Conservation (phyloP, 2,113 vertebrate genomes). For the Parus major region DNA sequence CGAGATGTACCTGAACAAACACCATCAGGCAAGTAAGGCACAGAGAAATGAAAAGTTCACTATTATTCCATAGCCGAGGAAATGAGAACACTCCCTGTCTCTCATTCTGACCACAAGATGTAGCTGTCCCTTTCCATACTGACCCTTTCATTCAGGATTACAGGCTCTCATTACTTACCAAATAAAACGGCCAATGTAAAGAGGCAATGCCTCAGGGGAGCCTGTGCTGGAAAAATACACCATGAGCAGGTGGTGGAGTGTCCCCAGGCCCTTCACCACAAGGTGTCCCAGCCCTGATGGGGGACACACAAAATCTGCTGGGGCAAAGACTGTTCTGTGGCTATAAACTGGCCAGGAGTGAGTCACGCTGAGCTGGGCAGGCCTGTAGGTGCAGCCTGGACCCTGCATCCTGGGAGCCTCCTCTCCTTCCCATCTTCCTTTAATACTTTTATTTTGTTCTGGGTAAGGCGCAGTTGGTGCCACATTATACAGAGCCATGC, state of each 20-base stretch:
- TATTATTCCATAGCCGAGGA: not conserved
- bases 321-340: accelerated
- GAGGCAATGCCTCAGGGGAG: not conserved
- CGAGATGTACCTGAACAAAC: not conserved
- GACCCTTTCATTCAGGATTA: not conserved
- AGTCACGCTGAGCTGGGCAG: accelerated
- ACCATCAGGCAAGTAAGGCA: accelerated
- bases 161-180: not conserved
- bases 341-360: not conserved
- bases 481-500: accelerated
- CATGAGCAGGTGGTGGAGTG: not conserved
- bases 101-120: not conserved
- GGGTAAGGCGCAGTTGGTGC: accelerated
- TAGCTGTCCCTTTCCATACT: not conserved
- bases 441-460: not conserved
- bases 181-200: not conserved
- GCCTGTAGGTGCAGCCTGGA: not conserved
- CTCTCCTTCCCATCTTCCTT: not conserved
- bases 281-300: not conserved
- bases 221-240: not conserved
- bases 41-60: not conserved
- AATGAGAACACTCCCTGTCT: accelerated
- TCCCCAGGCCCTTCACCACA: not conserved
- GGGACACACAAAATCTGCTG: not conserved
- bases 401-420: not conserved